Evolutionary conservation across 2,113 vertebrate species (phyloP).

Genomic region (Xiphorhynchus elegans): DNA sequence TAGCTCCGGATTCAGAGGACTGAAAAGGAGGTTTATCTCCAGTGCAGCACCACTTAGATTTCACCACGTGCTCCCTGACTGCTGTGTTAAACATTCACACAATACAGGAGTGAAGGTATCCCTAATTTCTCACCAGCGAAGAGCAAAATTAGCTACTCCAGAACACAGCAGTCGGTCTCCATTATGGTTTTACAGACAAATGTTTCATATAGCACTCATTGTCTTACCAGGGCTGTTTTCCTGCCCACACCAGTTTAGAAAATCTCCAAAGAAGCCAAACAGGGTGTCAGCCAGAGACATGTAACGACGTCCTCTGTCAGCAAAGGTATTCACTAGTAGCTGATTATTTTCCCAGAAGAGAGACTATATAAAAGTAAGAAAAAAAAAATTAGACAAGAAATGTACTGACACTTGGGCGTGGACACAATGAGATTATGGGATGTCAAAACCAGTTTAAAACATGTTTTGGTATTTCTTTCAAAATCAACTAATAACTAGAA

Average conservation of each 20-base stretch:
- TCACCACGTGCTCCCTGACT: neutral
- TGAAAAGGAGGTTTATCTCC: neutral
- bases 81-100: neutral
- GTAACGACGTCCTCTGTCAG: slow-evolving; percentile 57
- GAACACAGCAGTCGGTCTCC: neutral
- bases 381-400: neutral
- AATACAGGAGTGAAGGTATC: neutral
- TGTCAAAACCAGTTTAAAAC: neutral
- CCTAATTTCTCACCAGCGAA: neutral
- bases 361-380: slow-evolving; percentile 54
- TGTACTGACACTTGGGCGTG: neutral
- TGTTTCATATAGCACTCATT: neutral
- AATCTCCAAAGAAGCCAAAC: slow-evolving; percentile 65
- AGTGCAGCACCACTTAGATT: neutral
- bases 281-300: slow-evolving; percentile 63
- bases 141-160: neutral
- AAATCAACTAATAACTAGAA: neutral
- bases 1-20: neutral
- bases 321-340: slow-evolving; percentile 64
- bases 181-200: neutral
- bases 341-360: slow-evolving; percentile 83
- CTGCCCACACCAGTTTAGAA: slow-evolving; percentile 75
- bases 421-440: neutral
- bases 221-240: slow-evolving; percentile 65
- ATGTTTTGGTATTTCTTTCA: neutral